Percentiles rank a stretch among this genome's conserved stretches.
These are phyloP conservation scores for Glaucidium brasilianum DNA, from an alignment of 2,113 vertebrate species.

Conservation along the genomic window DNA sequence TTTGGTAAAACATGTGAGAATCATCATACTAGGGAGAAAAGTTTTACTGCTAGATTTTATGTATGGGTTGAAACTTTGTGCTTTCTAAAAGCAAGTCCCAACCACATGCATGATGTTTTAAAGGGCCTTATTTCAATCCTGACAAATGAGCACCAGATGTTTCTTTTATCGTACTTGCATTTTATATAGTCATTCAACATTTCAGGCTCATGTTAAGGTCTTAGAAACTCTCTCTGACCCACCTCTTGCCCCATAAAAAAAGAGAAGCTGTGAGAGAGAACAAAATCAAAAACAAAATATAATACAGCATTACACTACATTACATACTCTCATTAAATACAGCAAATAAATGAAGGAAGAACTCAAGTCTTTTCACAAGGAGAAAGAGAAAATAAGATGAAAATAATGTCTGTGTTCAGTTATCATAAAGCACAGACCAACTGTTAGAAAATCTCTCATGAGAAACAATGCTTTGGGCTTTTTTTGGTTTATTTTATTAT, in stretches of 20 bases:
- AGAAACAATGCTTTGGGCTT: neutral
- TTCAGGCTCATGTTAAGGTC: neutral
- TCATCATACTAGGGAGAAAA: neutral
- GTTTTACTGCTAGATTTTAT: neutral
- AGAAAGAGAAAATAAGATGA: neutral
- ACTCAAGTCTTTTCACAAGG: neutral
- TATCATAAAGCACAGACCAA: neutral
- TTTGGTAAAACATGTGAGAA: neutral
- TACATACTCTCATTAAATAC: neutral
- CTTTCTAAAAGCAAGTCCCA: neutral
- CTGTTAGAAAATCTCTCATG: neutral
- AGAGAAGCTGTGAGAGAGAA: neutral
- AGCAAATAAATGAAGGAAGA: neutral
- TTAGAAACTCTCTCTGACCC: neutral
- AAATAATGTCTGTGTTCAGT: neutral
- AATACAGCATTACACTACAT: no score
- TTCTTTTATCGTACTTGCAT: neutral
- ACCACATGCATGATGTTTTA: neutral
- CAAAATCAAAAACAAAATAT: neutral
- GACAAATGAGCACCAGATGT: slow-evolving; percentile 32
- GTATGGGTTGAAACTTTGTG: neutral
- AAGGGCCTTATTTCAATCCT: neutral
- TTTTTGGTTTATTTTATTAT: neutral
- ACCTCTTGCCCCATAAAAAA: neutral
- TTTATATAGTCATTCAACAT: neutral